Conservation (phyloP, 2,113 vertebrate genomes). For the Gallinago jamesoni region DNA sequence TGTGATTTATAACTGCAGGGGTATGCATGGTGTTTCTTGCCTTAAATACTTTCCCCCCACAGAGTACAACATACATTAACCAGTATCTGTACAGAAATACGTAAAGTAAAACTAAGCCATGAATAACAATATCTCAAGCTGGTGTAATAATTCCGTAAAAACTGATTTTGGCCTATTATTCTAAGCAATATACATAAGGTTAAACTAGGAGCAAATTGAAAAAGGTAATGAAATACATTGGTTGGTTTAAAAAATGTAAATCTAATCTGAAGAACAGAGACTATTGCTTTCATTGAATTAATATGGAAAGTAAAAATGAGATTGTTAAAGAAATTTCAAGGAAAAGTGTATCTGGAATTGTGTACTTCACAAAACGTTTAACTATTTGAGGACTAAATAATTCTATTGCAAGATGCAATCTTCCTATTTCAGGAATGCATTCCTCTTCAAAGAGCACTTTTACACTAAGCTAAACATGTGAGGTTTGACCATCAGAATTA, state of each 20-base stretch:
- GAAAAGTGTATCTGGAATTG: background rate
- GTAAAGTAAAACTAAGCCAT: background rate
- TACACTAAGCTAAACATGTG: background rate
- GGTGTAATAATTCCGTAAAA: background rate
- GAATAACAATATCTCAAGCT: background rate
- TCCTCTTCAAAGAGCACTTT: background rate
- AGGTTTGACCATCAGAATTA: background rate
- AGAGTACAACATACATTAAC: background rate
- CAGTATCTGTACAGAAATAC: background rate
- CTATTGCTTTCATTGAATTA: background rate
- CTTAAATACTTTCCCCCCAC: background rate
- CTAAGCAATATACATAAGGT: background rate
- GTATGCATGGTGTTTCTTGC: background rate
- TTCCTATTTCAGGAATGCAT: background rate
- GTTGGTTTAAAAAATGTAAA: background rate
- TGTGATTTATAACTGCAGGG: background rate
- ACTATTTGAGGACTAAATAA: background rate
- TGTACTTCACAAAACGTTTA: background rate
- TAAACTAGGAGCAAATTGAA: background rate
- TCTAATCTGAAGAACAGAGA: background rate
- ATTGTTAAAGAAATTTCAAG: background rate
- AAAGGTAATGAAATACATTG: background rate
- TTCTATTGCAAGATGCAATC: background rate
- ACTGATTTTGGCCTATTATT: background rate
- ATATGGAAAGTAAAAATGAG: background rate